Evolutionary conservation across 2,113 vertebrate species (phyloP).

Genomic region (Dipodomys spectabilis): DNA sequence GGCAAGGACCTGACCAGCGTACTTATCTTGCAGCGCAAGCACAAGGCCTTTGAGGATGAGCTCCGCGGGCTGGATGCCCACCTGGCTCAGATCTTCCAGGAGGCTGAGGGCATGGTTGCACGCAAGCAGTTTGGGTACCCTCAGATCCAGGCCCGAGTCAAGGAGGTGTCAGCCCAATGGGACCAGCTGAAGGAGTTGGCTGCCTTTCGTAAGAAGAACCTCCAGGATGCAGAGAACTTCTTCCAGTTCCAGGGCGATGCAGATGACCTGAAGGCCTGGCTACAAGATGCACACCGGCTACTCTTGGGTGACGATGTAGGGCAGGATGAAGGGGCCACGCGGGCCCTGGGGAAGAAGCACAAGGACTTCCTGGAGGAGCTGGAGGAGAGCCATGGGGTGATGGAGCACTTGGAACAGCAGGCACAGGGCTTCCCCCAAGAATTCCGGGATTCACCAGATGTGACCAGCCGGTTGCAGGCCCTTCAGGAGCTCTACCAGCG

Average conservation of each 20-base stretch:
- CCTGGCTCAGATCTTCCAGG: slow-evolving; percentile 87
- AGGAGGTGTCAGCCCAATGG: slow-evolving; percentile 90
- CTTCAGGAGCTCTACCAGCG: slow-evolving; percentile 91
- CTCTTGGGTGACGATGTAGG: slow-evolving; percentile 91
- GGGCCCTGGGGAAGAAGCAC: slow-evolving; percentile 92
- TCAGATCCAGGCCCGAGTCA: slow-evolving; percentile 87
- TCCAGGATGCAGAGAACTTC: slow-evolving; percentile 92
- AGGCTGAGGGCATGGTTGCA: slow-evolving; percentile 89
- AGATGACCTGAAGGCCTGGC: slow-evolving; percentile 92
- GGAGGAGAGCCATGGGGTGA: slow-evolving; percentile 87
- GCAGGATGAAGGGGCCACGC: slow-evolving; percentile 94
- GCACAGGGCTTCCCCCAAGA: slow-evolving; percentile 92
- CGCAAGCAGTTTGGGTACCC: slow-evolving; percentile 89
- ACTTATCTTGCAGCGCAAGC: slow-evolving; percentile 94
- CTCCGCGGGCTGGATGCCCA: slow-evolving; percentile 88
- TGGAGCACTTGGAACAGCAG: slow-evolving; percentile 90
- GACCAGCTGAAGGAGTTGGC: slow-evolving; percentile 94
- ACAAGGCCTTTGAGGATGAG: slow-evolving; percentile 95
- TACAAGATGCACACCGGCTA: slow-evolving; percentile 90
- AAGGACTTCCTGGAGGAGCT: slow-evolving; percentile 90
- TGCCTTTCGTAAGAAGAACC: slow-evolving; percentile 92
- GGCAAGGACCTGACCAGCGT: slow-evolving; percentile 96
- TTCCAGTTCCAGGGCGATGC: slow-evolving; percentile 97
- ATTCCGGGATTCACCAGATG: slow-evolving; percentile 91
- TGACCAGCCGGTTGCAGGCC: slow-evolving; percentile 89